Evolutionary conservation across 1,140 invertebrate genomes (phyloP).

Genomic region (Episyrphus balteatus): DNA sequence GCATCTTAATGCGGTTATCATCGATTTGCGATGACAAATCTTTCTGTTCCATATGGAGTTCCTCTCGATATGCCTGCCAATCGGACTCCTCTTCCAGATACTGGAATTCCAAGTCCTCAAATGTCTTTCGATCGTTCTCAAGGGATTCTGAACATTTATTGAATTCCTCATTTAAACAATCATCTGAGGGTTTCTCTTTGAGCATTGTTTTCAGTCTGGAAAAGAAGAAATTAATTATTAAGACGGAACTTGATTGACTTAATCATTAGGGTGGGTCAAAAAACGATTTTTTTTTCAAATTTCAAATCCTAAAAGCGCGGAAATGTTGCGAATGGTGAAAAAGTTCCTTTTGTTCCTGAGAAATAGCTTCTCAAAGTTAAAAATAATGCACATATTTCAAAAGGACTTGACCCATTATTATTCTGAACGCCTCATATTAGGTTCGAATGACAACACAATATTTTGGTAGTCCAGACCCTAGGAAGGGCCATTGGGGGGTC

Average conservation of each 20-base stretch:
- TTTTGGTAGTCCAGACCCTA: too few relatives aligned
- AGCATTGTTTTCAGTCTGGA: constrained; percentile 43
- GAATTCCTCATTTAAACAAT: constrained; percentile 47
- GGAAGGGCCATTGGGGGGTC: too few relatives aligned
- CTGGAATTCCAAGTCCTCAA: constrained; percentile 88
- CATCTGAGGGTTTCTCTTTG: constrained; percentile 38
- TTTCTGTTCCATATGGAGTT: constrained; percentile 63
- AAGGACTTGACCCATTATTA: too few relatives aligned
- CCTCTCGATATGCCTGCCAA: constrained; percentile 67
- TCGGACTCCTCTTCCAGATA: constrained; percentile 84
- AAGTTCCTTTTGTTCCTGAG: too few relatives aligned
- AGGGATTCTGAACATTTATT: constrained; percentile 51
- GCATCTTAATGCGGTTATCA: constrained; percentile 48
- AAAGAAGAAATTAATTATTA: constrained; percentile 11
- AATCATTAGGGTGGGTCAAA: too few relatives aligned
- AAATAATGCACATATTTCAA: too few relatives aligned
- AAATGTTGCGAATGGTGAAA: too few relatives aligned
- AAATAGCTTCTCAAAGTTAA: too few relatives aligned
- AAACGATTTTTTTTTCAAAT: too few relatives aligned
- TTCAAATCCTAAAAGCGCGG: too few relatives aligned
- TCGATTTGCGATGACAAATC: constrained; percentile 54
- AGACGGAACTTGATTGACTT: constrained; percentile 1
- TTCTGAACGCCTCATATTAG: too few relatives aligned
- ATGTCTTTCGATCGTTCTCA: constrained; percentile 66
- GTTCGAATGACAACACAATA: too few relatives aligned